phyloP scores from a whole-genome alignment of 2,797 vertebrate species.

The Hyperoplus immaculatus region DNA sequence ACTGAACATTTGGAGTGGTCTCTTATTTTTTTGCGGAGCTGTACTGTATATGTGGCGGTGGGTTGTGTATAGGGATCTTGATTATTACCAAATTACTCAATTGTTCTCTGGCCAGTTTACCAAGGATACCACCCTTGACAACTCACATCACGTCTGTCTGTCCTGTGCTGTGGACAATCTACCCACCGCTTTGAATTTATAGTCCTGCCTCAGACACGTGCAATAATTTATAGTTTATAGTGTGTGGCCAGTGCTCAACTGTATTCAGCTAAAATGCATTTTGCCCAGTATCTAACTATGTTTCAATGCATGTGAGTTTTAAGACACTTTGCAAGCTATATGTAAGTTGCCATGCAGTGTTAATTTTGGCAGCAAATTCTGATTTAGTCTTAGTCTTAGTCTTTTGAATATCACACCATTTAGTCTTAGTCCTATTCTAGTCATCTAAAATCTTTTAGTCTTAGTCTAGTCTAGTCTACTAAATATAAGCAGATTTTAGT shows the following conservation, averaged over 20 bases:
- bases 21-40: no score
- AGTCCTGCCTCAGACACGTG: not conserved
- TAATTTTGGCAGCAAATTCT: no score
- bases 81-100: slow-evolving; percentile 43
- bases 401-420: no score
- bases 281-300: not conserved
- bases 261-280: slow-evolving; percentile 8
- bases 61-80: slow-evolving; percentile 33
- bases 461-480: no score
- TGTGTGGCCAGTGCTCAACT: slow-evolving; percentile 10
- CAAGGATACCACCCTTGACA: slow-evolving; percentile 25
- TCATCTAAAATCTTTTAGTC: no score
- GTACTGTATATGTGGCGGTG: not conserved
- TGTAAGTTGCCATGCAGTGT: no score
- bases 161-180: slow-evolving; percentile 23
- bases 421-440: no score
- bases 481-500: no score
- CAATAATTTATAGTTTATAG: slow-evolving; percentile 12
- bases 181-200: slow-evolving; percentile 7
- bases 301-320: not conserved
- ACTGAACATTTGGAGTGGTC: no score
- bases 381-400: no score
- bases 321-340: not conserved
- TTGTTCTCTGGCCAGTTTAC: slow-evolving; percentile 27
- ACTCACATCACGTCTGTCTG: slow-evolving; percentile 22